Percentiles rank a stretch among this genome's conserved stretches.
phyloP scores from a whole-genome alignment of 2,888 invertebrate genomes.

The Odontocolon sp. region DNA sequence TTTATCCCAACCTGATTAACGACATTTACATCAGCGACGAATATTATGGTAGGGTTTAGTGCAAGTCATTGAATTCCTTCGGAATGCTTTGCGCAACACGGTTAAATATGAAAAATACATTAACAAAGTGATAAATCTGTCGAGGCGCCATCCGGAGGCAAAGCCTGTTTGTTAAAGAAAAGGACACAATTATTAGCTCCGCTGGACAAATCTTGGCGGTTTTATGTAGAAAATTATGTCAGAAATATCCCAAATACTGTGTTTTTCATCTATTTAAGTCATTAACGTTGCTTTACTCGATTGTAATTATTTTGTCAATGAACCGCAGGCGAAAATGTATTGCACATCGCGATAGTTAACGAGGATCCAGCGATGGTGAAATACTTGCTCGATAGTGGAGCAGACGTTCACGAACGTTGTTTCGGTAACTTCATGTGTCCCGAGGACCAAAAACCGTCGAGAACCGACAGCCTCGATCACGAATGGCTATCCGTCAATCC shows the following conservation, averaged over 20 bases:
- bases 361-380: conserved; percentile 99
- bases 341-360: conserved; percentile 99
- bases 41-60: conserved; percentile 90
- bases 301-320: not conserved
- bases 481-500: conserved; percentile 93
- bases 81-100: conserved; percentile 3
- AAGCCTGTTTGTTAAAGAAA: not conserved
- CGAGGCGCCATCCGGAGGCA: not conserved
- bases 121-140: conserved; percentile 35
- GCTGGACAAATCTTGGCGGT: too few species aligned
- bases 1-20: conserved; percentile 97
- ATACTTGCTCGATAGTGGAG: conserved; percentile 94
- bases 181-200: too few species aligned
- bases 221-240: too few species aligned
- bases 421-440: conserved; percentile 98
- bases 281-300: not conserved
- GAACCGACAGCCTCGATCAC: conserved; percentile 93
- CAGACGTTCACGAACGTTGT: conserved; percentile 96
- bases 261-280: not conserved
- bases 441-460: conserved; percentile 96
- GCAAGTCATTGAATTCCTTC: conserved; percentile 3
- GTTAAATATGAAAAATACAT: conserved; percentile 31
- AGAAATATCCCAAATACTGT: too few species aligned
- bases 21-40: conserved; percentile 98
- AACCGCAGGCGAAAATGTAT: conserved; percentile 91